phyloP scores from a whole-genome alignment of 2,797 vertebrate species.

The Hyperoplus immaculatus region DNA sequence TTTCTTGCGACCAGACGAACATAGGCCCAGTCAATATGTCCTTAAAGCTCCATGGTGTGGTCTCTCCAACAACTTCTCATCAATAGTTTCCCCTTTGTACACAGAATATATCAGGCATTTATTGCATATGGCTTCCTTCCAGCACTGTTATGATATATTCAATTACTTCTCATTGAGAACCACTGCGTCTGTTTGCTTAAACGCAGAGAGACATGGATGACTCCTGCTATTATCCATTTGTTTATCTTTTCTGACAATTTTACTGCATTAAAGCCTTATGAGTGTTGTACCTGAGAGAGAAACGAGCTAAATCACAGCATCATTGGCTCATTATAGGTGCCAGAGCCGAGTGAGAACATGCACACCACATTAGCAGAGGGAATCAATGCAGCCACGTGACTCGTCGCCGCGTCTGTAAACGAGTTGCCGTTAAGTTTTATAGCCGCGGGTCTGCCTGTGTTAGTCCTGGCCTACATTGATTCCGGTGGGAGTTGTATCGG shows the following conservation, averaged over 20 bases:
- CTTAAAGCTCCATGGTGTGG: not conserved
- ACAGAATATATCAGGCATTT: not conserved
- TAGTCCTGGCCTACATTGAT: constrained; percentile 67
- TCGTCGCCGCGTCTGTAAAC: constrained; percentile 48
- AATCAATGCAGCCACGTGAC: constrained; percentile 67
- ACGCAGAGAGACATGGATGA: constrained; percentile 1
- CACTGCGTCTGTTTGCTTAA: constrained; percentile 39
- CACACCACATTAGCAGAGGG: constrained; percentile 62
- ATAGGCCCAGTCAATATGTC: not conserved
- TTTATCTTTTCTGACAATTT: constrained; percentile 23
- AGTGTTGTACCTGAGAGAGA: constrained; percentile 5
- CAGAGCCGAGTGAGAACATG: constrained; percentile 42
- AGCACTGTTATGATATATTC: constrained; percentile 7
- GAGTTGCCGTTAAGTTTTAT: constrained; percentile 55
- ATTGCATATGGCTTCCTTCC: constrained; percentile 1
- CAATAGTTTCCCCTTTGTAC: not conserved
- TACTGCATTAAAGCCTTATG: constrained; percentile 17
- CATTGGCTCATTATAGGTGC: constrained; percentile 49
- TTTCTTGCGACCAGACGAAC: not conserved
- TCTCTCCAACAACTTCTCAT: not conserved
- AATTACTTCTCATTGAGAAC: constrained; percentile 20
- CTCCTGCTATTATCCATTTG: constrained; percentile 19
- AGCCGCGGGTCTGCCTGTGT: constrained; percentile 46
- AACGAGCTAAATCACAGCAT: constrained; percentile 37
- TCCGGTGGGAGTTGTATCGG: constrained; percentile 53